phyloP scores from a whole-genome alignment of 2,113 vertebrate species.

The Pygoscelis adeliae region DNA sequence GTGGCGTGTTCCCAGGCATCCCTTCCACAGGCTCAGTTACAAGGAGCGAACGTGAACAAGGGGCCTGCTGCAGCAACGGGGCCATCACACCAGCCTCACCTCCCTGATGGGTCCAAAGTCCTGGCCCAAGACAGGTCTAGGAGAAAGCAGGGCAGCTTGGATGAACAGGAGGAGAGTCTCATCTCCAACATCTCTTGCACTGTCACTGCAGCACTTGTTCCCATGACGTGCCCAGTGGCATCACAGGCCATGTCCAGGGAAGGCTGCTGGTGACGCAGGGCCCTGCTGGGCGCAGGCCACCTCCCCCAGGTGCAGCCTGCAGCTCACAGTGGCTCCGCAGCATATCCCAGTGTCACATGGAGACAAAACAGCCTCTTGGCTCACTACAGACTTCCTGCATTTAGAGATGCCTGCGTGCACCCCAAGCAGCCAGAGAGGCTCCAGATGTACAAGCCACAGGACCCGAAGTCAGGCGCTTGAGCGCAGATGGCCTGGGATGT shows the following conservation, averaged over 20 bases:
- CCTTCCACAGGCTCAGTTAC: accelerated
- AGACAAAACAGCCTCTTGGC: background rate
- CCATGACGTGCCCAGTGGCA: accelerated
- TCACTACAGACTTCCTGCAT: background rate
- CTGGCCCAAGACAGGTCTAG: background rate
- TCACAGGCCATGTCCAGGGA: background rate
- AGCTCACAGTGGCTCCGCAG: background rate
- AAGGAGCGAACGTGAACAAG: accelerated
- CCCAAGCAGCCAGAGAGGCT: background rate
- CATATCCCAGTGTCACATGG: accelerated
- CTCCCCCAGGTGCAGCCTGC: too few species aligned
- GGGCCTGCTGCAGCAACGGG: background rate
- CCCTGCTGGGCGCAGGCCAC: background rate
- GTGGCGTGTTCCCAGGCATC: accelerated
- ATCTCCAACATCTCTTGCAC: accelerated
- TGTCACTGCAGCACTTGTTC: accelerated
- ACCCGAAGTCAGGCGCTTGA: accelerated
- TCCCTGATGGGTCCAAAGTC: accelerated
- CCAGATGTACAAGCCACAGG: accelerated
- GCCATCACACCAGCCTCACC: too few species aligned
- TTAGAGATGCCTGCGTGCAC: too few species aligned
- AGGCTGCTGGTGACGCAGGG: accelerated
- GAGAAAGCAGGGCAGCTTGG: background rate
- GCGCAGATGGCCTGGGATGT: background rate
- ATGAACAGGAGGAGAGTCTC: background rate